phyloP scores from a whole-genome alignment of 2,113 vertebrate species.

The Catharus bicknelli region DNA sequence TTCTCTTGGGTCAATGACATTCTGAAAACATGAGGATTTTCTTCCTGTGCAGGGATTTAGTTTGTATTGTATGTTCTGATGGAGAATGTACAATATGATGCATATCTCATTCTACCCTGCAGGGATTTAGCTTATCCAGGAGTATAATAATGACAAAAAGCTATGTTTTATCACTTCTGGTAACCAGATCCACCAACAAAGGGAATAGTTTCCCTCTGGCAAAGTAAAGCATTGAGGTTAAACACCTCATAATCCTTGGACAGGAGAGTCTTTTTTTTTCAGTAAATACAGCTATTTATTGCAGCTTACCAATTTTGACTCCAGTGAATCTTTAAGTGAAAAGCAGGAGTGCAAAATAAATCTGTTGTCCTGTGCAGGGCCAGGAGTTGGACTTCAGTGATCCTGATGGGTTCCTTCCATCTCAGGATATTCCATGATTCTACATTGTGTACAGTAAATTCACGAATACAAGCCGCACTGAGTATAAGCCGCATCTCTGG shows the following conservation, averaged over 20 bases:
- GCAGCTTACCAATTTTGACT: background rate
- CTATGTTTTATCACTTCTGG: conserved; percentile 11
- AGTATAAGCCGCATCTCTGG: no score
- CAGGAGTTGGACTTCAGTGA: background rate
- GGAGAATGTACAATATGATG: background rate
- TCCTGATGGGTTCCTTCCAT: background rate
- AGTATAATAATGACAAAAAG: conserved; percentile 12
- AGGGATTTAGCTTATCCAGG: conserved; percentile 28
- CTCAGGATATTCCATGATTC: background rate
- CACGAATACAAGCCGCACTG: no score
- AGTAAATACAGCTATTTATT: background rate
- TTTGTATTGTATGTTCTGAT: background rate
- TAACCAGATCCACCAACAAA: conserved; percentile 61
- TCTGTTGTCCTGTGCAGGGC: background rate
- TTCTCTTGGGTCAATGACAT: background rate
- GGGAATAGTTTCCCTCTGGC: conserved; percentile 14
- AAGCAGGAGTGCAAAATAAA: background rate
- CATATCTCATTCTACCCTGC: conserved; percentile 1
- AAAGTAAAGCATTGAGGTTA: conserved; percentile 32
- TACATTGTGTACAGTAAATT: background rate
- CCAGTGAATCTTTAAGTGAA: background rate
- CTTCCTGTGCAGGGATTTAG: conserved; percentile 5
- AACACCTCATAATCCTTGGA: conserved; percentile 36
- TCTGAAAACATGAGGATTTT: background rate
- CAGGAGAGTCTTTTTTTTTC: background rate